Conservation (phyloP, 2,888 invertebrate species). For the Pterostichus madidus region DNA sequence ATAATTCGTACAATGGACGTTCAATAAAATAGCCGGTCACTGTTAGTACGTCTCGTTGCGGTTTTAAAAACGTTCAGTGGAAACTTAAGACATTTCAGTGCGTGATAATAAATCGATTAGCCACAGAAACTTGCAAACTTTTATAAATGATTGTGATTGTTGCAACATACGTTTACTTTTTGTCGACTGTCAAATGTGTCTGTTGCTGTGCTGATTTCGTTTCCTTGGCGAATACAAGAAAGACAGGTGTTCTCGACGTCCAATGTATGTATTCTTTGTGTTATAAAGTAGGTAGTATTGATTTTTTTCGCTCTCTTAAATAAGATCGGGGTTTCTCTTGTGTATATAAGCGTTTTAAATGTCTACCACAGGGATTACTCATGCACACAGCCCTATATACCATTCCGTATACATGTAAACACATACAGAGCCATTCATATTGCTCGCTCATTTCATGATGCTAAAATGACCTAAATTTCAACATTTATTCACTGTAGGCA, state of each 20-base stretch:
- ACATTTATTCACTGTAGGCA: constrained; percentile 32
- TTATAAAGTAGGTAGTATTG: constrained; percentile 49
- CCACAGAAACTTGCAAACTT: background rate
- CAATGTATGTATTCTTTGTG: constrained; percentile 62
- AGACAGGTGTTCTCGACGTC: constrained; percentile 56
- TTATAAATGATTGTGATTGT: constrained; percentile 22
- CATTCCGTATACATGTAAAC: background rate
- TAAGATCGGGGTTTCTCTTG: constrained; percentile 51
- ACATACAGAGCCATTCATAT: constrained; percentile 22
- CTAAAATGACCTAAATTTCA: constrained; percentile 46
- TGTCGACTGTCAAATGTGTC: constrained; percentile 25
- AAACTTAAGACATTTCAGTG: constrained; percentile 33
- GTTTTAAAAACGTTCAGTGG: background rate
- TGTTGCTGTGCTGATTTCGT: constrained; percentile 17
- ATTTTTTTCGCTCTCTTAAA: constrained; percentile 58
- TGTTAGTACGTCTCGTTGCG: constrained; percentile 22
- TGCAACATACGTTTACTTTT: constrained; percentile 26
- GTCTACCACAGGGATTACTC: constrained; percentile 41
- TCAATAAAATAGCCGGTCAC: constrained; percentile 43
- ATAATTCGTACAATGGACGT: constrained; percentile 51
- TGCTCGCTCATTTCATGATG: constrained; percentile 34
- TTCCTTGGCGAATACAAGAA: constrained; percentile 17
- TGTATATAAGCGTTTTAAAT: constrained; percentile 55
- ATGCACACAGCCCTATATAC: constrained; percentile 45
- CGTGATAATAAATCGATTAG: constrained; percentile 6